A percentile compares a stretch with the other conserved stretches of the same genome.
phyloP scores from a whole-genome alignment of 2,797 vertebrate species.

The Florisuga fusca region DNA sequence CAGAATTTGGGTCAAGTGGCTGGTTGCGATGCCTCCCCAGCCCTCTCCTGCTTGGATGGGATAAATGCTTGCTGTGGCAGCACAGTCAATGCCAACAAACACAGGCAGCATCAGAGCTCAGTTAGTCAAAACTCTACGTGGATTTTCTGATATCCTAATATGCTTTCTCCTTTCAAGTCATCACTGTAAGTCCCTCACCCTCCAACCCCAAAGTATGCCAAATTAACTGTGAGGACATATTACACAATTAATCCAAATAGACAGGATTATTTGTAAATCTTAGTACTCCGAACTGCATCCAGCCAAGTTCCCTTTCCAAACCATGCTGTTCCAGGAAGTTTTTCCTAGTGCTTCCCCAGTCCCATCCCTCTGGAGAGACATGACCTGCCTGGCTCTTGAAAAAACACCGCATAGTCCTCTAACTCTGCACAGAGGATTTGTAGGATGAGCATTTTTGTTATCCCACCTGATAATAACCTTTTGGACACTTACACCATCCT shows the following conservation, averaged over 20 bases:
- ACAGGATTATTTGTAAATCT: not conserved
- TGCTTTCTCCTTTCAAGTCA: not conserved
- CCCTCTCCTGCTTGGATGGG: not conserved
- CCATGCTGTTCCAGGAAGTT: not conserved
- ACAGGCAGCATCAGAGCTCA: not conserved
- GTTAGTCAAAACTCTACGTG: not conserved
- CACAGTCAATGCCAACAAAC: accelerated
- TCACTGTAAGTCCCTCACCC: not conserved
- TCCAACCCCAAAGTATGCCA: not conserved
- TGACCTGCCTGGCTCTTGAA: accelerated
- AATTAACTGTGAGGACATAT: not conserved
- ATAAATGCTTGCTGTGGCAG: not conserved
- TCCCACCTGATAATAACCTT: not conserved
- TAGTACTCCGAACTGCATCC: not conserved
- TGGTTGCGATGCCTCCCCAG: not conserved
- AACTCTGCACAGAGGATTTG: not conserved
- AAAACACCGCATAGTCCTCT: accelerated
- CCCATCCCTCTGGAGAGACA: not conserved
- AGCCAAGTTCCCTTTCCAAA: not conserved
- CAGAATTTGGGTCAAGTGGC: not conserved
- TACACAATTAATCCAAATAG: not conserved
- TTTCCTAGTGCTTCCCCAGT: not conserved
- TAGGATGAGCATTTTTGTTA: not conserved
- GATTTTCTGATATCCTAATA: not conserved
- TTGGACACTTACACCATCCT: not conserved